Evolutionary conservation across 2,888 invertebrate genomes (phyloP).

Genomic region (Steromphala cineraria): DNA sequence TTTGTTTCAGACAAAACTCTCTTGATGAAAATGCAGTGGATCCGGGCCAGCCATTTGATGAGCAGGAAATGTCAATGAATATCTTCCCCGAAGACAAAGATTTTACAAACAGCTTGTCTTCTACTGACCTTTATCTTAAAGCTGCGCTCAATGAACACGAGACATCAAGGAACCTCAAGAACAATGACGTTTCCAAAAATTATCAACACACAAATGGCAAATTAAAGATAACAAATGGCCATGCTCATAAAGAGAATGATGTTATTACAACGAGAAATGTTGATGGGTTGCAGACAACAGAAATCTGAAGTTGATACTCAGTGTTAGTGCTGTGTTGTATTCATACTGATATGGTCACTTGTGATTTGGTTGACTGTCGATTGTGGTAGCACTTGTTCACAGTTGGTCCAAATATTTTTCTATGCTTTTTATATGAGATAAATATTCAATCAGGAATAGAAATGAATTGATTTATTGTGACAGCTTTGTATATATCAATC

Average conservation of each 20-base stretch:
- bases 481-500: too few relatives aligned
- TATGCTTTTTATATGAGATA: too few relatives aligned
- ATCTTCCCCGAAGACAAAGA: constrained; percentile 43
- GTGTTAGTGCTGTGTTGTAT: neutral
- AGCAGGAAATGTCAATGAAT: constrained; percentile 62
- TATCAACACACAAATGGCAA: constrained; percentile 20
- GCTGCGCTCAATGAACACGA: constrained; percentile 43
- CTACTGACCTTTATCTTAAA: constrained; percentile 40
- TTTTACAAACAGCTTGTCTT: constrained; percentile 20
- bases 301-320: constrained; percentile 31
- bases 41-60: constrained; percentile 46
- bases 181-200: constrained; percentile 35
- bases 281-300: constrained; percentile 45
- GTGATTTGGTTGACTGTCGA: neutral
- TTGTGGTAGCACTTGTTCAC: neutral
- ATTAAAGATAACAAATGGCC: constrained; percentile 24
- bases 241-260: constrained; percentile 29
- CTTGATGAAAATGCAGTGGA: constrained; percentile 62
- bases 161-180: constrained; percentile 29
- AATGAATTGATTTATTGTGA: too few relatives aligned
- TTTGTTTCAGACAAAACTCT: constrained; percentile 55
- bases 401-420: too few relatives aligned
- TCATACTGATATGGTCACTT: neutral
- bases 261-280: constrained; percentile 34
- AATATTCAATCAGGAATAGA: too few relatives aligned